A percentile compares a stretch with the other conserved stretches of the same genome.
Conservation (phyloP, 2,797 vertebrate genomes). For the Eremophila alpestris region DNA sequence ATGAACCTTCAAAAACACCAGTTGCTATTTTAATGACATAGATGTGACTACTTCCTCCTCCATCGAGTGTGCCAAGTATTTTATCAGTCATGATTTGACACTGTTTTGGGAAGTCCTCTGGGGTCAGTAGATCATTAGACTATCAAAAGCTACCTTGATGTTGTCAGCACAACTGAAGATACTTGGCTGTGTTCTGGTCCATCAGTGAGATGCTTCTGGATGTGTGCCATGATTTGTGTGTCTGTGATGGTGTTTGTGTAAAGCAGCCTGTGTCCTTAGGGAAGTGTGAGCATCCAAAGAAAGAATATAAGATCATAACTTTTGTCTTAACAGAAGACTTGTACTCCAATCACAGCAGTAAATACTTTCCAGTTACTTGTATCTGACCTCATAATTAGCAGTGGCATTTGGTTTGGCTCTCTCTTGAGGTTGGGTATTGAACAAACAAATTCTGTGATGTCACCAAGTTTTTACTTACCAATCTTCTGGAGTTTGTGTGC, state of each 20-base stretch:
- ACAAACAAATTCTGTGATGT: neutral
- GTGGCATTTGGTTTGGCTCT: neutral
- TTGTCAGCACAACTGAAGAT: neutral
- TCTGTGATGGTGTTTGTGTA: neutral
- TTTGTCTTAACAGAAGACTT: neutral
- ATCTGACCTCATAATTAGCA: neutral
- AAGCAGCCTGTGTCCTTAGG: neutral
- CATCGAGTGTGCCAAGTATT: neutral
- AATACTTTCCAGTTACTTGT: neutral
- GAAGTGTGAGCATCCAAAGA: neutral
- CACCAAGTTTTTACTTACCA: neutral
- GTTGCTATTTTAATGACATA: neutral
- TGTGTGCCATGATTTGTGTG: neutral
- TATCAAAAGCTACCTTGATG: neutral
- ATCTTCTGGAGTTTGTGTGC: neutral
- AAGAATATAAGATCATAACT: neutral
- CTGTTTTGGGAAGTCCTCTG: neutral
- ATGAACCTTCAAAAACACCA: neutral
- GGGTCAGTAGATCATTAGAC: neutral
- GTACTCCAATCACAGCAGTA: neutral
- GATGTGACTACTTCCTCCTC: neutral
- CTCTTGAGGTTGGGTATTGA: neutral
- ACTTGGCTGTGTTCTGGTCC: neutral
- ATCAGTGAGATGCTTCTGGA: neutral
- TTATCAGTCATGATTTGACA: neutral